Base-by-base conservation (phyloP, 2,888 invertebrate genomes). In the Epinotia demarniana region DNA sequence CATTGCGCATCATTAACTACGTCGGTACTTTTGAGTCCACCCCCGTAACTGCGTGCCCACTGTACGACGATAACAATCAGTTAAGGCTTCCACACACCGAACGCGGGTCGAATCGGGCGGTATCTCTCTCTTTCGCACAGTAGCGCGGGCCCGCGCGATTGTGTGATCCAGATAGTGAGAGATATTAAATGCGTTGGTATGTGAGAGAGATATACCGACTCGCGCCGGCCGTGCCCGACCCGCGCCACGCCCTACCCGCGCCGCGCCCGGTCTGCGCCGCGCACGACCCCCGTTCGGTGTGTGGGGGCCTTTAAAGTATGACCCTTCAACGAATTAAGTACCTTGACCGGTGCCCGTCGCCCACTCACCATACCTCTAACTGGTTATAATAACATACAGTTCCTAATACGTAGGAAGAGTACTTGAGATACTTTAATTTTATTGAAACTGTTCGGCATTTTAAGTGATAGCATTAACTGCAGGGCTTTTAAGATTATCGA, bases 301-400 rank as follows among this genome's bases (percentile, higher is more conserved):
- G n/a, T n/a, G n/a, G n/a, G n/a, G n/a, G n/a, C n/a, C n/a, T n/a
- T n/a, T n/a, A n/a, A 70, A 62, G 23, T 64, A 46, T 71, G 74
- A 49, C 74, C 69, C 74, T 46, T 64, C 18, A 39, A 62, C 57
- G 64, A 75, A 72, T n/a, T n/a, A n/a, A n/a, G 67, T 72, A 61
- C 57, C 71, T 71, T 61, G 71, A 66, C 71, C 75, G 61, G 71
- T 67, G 71, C 71, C 67, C 72, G 23, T 43, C 73, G 62, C 73
- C 75, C 55, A 67, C 75, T 27, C 75, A 60, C 9, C 12, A 16
- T 49, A 39, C 4, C 27, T 18, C 64, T 71, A 75, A 75, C 75
- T 67, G 71, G 75, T 75, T 75, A 63, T 69, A 71, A 49, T 49
- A 53, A 74, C 33, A 46, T n/a, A 53, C 49, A 49, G n/a, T 53